phyloP scores from a whole-genome alignment of 2,797 vertebrate genomes.

The Parotocinclus haroldoi region DNA sequence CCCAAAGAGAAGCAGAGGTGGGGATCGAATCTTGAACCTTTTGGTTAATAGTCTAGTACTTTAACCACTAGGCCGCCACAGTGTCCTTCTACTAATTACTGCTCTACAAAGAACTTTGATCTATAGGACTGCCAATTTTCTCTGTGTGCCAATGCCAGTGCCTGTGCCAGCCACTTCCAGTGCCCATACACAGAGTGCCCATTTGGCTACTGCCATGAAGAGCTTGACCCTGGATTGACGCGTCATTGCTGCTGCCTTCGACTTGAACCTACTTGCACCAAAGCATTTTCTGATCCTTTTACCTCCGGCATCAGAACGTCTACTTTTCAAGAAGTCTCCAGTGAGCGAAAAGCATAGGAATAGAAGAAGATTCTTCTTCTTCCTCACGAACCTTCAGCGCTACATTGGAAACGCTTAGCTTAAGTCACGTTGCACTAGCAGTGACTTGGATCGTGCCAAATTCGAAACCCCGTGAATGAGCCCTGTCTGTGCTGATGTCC shows the following conservation, averaged over 20 bases:
- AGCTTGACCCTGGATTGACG: constrained; percentile 42
- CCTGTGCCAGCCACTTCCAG: constrained; percentile 53
- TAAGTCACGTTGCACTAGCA: neutral
- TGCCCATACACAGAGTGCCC: constrained; percentile 44
- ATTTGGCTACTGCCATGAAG: constrained; percentile 57
- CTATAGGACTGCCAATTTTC: constrained; percentile 6
- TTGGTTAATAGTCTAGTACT: too few species aligned
- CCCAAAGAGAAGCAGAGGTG: too few species aligned
- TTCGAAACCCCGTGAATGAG: neutral
- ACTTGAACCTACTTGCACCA: constrained; percentile 30
- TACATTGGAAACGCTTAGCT: neutral
- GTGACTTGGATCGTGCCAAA: constrained; percentile 23
- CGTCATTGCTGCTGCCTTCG: constrained; percentile 23
- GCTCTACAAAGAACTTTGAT: neutral
- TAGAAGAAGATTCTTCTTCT: constrained; percentile 3
- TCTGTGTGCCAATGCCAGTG: constrained; percentile 42
- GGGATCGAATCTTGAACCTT: too few species aligned
- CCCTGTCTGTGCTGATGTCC: constrained; percentile 31
- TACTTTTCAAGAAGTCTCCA: constrained; percentile 5
- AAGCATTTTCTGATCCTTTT: constrained; percentile 10
- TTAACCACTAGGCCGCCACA: too few species aligned
- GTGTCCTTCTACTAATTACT: too few species aligned
- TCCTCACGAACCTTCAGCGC: neutral
- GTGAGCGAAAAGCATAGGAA: constrained; percentile 14
- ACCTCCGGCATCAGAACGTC: too few species aligned